Evolutionary conservation across 1,140 invertebrate species (phyloP).

Genomic region (Euwallacea similis): DNA sequence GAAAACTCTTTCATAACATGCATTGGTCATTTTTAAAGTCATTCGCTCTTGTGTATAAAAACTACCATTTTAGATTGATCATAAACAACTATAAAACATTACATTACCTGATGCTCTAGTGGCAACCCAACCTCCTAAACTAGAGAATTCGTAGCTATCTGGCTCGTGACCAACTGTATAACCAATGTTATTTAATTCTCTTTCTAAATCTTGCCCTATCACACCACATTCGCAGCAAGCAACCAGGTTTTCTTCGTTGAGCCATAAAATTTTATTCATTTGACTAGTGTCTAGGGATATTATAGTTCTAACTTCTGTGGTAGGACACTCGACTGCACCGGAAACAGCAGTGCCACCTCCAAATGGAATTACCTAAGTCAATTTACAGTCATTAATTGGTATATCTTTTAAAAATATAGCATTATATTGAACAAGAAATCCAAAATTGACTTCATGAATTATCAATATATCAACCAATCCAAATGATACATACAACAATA

Average conservation of each 20-base stretch:
- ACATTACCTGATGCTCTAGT: constrained; percentile 78
- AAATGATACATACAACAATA: constrained; percentile 59
- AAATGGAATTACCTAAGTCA: constrained; percentile 72
- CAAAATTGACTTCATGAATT: no score
- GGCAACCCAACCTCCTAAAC: constrained; percentile 98
- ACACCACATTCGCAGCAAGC: constrained; percentile 87
- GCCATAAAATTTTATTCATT: constrained; percentile 95
- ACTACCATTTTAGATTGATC: no score
- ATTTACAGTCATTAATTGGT: no score
- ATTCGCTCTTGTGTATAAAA: no score
- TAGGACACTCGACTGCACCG: constrained; percentile 84
- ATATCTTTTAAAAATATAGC: no score
- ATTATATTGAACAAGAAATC: no score
- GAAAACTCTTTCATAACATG: no score
- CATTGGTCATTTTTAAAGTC: no score
- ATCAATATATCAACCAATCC: no score
- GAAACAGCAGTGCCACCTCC: constrained; percentile 97
- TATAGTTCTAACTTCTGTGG: constrained; percentile 79
- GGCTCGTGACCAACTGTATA: constrained; percentile 92
- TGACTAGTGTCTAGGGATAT: constrained; percentile 92
- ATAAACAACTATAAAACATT: no score
- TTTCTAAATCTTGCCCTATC: constrained; percentile 91
- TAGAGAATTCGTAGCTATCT: constrained; percentile 97
- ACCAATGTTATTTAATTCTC: constrained; percentile 69
- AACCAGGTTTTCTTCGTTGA: constrained; percentile 87